Evolutionary conservation across 2,797 vertebrate species (phyloP).

Genomic region (Hyperoplus lanceolatus): DNA sequence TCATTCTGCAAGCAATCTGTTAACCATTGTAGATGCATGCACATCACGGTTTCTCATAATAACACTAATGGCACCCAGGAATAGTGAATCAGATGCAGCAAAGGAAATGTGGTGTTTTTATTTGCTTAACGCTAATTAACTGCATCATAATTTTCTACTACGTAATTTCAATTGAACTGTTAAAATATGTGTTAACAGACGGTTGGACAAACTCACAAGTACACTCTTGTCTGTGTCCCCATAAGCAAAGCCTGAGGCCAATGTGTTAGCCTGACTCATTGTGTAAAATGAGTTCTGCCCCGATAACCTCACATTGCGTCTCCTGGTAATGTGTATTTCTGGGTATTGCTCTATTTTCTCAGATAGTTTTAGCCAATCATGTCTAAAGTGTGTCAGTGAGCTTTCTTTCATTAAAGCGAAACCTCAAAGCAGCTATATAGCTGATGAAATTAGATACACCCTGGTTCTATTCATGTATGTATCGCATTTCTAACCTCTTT

Average conservation of each 20-base stretch:
- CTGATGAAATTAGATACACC: neutral
- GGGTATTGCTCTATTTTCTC: constrained; percentile 68
- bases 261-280: constrained; percentile 27
- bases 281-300: constrained; percentile 52
- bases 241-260: constrained; percentile 33
- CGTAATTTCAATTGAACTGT: neutral
- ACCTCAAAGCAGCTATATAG: constrained; percentile 12
- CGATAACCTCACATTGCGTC: constrained; percentile 60
- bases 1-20: constrained; percentile 16
- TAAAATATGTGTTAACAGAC: constrained; percentile 18
- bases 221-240: constrained; percentile 8
- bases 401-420: constrained; percentile 25
- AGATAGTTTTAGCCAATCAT: constrained; percentile 48
- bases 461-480: neutral
- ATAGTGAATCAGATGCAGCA: constrained; percentile 2
- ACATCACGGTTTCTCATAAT: constrained; percentile 21
- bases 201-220: constrained; percentile 6
- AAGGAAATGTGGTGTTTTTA: constrained; percentile 22
- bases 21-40: constrained; percentile 7
- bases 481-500: constrained; percentile 5
- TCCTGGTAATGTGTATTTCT: constrained; percentile 58
- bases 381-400: constrained; percentile 67
- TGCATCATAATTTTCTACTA: neutral
- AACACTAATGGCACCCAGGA: neutral
- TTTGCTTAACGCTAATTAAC: neutral